Percentiles rank a stretch among this genome's conserved stretches.
Conservation (phyloP, 2,888 invertebrate species). For the Apomyelois bistriatella region DNA sequence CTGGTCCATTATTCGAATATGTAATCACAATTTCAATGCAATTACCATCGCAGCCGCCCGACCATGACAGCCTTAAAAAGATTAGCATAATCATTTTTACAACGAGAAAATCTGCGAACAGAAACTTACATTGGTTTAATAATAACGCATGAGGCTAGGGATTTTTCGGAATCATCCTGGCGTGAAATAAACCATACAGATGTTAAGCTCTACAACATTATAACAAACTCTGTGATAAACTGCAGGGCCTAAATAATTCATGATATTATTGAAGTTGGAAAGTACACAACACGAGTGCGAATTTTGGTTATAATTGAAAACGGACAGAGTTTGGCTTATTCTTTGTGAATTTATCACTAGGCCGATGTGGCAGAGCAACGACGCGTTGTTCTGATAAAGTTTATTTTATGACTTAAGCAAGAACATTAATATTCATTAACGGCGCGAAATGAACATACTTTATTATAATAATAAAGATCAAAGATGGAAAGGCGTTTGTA, state of each 20-base stretch:
- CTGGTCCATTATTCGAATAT: constrained; percentile 2
- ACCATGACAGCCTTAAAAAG: not conserved
- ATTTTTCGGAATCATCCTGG: constrained; percentile 4
- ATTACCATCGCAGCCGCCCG: constrained; percentile 3
- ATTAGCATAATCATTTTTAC: constrained; percentile 8
- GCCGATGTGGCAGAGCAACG: constrained; percentile 45
- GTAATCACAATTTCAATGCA: constrained; percentile 6
- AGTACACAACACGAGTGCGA: constrained; percentile 49
- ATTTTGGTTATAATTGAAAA: constrained; percentile 71
- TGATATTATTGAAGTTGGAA: constrained; percentile 60
- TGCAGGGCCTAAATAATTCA: constrained; percentile 56
- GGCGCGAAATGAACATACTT: constrained; percentile 73
- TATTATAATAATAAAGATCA: constrained; percentile 73
- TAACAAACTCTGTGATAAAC: constrained; percentile 51
- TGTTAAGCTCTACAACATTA: constrained; percentile 30
- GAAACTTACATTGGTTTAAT: constrained; percentile 6
- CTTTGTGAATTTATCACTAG: constrained; percentile 67
- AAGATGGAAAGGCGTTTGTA: constrained; percentile 43
- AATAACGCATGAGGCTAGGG: constrained; percentile 5
- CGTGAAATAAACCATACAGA: constrained; percentile 10
- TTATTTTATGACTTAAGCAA: constrained; percentile 76
- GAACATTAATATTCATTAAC: constrained; percentile 78
- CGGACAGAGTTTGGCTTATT: constrained; percentile 64
- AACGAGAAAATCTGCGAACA: not conserved
- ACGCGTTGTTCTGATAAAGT: constrained; percentile 72